Evolutionary conservation across 2,113 vertebrate genomes (phyloP), one percentile per base, ranked within the genome.

Genomic region (Aphelocoma coerulescens): DNA sequence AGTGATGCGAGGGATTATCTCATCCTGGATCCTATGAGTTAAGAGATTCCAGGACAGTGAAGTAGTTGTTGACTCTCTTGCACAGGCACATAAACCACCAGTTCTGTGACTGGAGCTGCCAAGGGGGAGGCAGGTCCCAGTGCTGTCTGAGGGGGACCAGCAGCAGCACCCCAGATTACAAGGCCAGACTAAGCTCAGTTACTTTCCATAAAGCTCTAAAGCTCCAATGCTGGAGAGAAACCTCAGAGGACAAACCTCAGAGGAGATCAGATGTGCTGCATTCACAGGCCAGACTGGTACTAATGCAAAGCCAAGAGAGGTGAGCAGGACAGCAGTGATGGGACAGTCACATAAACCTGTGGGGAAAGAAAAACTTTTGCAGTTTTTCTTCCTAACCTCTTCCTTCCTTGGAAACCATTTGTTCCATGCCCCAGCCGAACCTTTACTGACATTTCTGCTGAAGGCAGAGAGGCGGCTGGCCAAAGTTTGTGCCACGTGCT

Each of bases 21-120:
- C 94, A 93, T 86, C 37, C 94, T 74, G 91, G 91, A 96, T 93
- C 83, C 91, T 74, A 14, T 1, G 61, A 93, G 77, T 61, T 91
- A 59, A 59, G 65, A 71, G 95, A 96, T 97, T 95, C 93, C 96
- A 95, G 74, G 93, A 95, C 94, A 96, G 58, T 96, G 93, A 96
- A 88, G 93, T 92, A 94, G 91, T 90, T 94, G 95, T 90, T 89
- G 85, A 78, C 75, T 39, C 61, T 52, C 61, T 41, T 72, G 52
- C 44, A 67, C 1, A 49, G 82, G 83, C 93, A 92, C 86, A 68
- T 4, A 39, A 66, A 77, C 24, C 79, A 71, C 68, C 46, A 67
- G 73, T 26, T 93, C 51, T 39, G 65, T 33, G 21, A 11, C n/a
- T 30, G 81, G 59, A 59, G 79, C 11, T 94, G 94, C 90, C 68